phyloP scores from a whole-genome alignment of 2,888 invertebrate genomes.

The Lepidocyrtoides sp. region DNA sequence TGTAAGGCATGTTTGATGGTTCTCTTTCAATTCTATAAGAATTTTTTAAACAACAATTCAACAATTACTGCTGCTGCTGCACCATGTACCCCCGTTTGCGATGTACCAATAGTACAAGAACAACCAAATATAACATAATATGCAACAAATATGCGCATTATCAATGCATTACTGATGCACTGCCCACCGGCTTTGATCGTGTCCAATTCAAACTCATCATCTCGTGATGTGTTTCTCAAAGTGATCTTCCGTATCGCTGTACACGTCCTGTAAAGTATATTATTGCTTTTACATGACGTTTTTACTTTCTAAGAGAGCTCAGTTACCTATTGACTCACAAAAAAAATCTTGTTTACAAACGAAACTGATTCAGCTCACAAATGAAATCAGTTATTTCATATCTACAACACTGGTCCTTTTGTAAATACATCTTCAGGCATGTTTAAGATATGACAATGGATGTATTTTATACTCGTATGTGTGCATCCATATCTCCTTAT shows the following conservation, averaged over 20 bases:
- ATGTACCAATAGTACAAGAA: neutral
- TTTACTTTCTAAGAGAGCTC: conserved; percentile 63
- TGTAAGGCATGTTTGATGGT: neutral
- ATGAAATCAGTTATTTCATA: conserved; percentile 6
- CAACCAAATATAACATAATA: neutral
- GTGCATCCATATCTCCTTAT: neutral
- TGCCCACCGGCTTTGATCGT: conserved; percentile 71
- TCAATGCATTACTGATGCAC: neutral
- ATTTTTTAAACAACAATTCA: neutral
- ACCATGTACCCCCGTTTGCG: neutral
- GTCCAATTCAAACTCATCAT: conserved; percentile 55
- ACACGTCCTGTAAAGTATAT: conserved; percentile 49
- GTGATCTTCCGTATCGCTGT: conserved; percentile 60
- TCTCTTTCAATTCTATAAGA: neutral
- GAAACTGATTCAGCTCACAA: neutral
- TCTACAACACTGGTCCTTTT: too few relatives aligned
- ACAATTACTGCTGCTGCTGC: too few relatives aligned
- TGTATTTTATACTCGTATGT: neutral
- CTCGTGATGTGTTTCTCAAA: conserved; percentile 52
- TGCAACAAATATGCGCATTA: neutral
- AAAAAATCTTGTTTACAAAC: conserved; percentile 11
- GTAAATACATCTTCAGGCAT: conserved; percentile 10
- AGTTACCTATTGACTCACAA: conserved; percentile 9
- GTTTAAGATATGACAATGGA: neutral
- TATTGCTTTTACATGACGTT: conserved; percentile 64